A percentile compares a stretch with the other conserved stretches of the same genome.
Evolutionary conservation across 2,888 invertebrate species (phyloP).

Genomic region (Nebria salina): DNA sequence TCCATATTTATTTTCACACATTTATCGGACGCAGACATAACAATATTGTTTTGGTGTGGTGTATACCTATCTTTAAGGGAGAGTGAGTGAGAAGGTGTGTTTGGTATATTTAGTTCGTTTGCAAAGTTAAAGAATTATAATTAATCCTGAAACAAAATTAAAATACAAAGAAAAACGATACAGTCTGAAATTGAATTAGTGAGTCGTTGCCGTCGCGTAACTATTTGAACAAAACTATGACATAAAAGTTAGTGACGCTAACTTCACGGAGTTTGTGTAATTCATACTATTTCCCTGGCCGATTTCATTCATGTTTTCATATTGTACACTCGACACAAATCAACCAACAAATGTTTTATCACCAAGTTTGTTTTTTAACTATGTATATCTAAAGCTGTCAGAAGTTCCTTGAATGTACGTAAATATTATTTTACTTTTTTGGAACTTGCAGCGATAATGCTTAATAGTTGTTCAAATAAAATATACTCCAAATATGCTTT

Average conservation of each 20-base stretch:
- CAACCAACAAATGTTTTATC: background rate
- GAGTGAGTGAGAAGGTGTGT: background rate
- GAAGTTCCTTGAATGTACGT: background rate
- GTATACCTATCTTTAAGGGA: background rate
- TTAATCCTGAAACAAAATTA: background rate
- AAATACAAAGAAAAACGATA: conserved; percentile 21
- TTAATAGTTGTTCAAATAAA: no score
- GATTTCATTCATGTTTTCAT: background rate
- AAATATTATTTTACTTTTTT: no score
- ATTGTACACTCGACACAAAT: background rate
- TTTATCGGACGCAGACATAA: background rate
- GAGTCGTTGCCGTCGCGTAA: background rate
- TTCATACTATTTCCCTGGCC: conserved; percentile 1
- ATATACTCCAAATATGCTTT: no score
- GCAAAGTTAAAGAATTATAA: conserved; percentile 8
- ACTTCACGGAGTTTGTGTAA: conserved; percentile 12
- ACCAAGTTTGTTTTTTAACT: background rate
- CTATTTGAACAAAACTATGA: conserved; percentile 14
- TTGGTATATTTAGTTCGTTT: background rate
- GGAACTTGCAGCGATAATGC: no score
- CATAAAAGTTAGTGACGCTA: conserved; percentile 5
- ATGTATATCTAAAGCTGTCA: background rate
- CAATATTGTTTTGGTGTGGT: background rate
- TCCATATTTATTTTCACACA: background rate
- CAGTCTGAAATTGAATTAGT: conserved; percentile 15